Conservation (phyloP, 2,888 invertebrate genomes). For the Ischnura elegans region DNA sequence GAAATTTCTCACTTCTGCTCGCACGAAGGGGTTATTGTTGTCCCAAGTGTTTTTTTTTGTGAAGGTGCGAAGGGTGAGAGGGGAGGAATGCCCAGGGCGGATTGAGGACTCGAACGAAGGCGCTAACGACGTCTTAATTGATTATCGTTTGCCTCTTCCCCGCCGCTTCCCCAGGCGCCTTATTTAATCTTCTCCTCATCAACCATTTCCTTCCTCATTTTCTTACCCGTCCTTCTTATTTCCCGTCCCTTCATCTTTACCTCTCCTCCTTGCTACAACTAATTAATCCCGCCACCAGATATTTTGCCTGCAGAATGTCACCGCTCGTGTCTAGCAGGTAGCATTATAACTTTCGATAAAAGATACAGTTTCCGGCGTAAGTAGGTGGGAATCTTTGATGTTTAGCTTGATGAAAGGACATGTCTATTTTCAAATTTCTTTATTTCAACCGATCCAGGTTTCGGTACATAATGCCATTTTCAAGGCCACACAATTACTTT, state of each 20-base stretch:
- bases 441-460: too few relatives aligned
- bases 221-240: neutral
- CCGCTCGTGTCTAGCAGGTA: neutral
- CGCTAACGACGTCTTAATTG: constrained; percentile 7
- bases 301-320: neutral
- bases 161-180: neutral
- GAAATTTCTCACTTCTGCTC: too few relatives aligned
- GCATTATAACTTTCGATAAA: too few relatives aligned
- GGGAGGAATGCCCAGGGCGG: neutral
- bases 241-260: neutral
- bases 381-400: too few relatives aligned
- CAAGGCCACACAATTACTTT: too few relatives aligned
- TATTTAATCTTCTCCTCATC: neutral
- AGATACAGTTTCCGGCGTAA: too few relatives aligned
- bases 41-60: too few relatives aligned
- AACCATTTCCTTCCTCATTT: neutral
- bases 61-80: neutral
- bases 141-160: neutral
- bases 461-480: too few relatives aligned
- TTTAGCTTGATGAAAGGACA: too few relatives aligned
- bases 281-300: neutral
- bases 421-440: too few relatives aligned
- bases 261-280: neutral
- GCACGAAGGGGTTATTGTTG: too few relatives aligned
- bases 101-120: neutral